Evolutionary conservation across 2,797 vertebrate species (phyloP), one percentile per base, ranked within the genome.

Genomic region (Falco concolor): DNA sequence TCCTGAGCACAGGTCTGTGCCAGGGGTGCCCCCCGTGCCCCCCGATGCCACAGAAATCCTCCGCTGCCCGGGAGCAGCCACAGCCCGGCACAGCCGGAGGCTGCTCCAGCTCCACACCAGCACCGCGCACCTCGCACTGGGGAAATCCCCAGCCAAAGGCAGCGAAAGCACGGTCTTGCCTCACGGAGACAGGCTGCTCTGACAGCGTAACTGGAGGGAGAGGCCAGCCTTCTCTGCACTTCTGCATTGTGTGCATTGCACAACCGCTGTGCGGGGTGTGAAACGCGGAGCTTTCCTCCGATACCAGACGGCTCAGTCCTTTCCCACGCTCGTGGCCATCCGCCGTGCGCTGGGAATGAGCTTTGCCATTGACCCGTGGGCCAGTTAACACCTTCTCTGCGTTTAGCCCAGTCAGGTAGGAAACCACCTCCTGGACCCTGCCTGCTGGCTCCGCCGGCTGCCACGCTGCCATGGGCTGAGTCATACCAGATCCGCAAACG

Each of bases 321-420:
- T 1, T 1, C 0, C 59, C 4, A 0, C 1, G 0, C 32, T 21
- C 3, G 0, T 8, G 59, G 54, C 53, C 57, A 0, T 1, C 27
- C 0, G 34, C 56, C 74, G 19, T 5, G 8, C 8, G 0, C 1
- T 1, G n/a, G 38, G 8, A 57, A 18, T 0, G 2, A 30, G 42
- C 85, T 28, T 16, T 36, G 61, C n/a, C 44, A 5, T 57, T 0
- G 64, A 3, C 4, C 10, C 4, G 1, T 3, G 69, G 13, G 72
- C 19, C 22, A 2, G 14, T 6, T 4, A 8, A 6, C 77, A 13
- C 60, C 81, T 34, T 32, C 52, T 12, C 36, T 54, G 8, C 2
- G 3, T 24, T 42, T 2, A 54, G 27, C 47, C 47, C 0, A 13
- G 18, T 68, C 72, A 83, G 89, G 89, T 82, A 69, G 84, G 47